Base-by-base conservation (phyloP, 2,113 vertebrate species). In the Pseudorasbora parva region DNA sequence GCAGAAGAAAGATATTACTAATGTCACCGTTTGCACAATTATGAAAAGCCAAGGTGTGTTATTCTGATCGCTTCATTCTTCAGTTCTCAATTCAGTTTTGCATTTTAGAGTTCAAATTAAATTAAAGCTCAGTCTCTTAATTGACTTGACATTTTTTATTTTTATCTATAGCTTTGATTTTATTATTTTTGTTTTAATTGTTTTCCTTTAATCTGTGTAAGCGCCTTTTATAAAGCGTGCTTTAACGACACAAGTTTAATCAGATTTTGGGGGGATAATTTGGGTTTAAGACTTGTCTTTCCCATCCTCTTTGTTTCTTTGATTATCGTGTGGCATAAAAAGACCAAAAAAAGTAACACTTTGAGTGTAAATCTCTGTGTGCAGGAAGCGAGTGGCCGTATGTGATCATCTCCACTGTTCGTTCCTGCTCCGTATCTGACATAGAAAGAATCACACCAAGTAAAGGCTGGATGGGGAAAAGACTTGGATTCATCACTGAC, bases 371-470 rank as follows among this genome's bases (percentile, higher is more conserved):
- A 41, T 25, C 17, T 57, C 72, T 69, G 88, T 73, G 83, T 87
- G 4, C 84, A 98, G 97, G 97, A 79, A 97, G 97, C 0, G 96
- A 98, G 85, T 98, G 97, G 97, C 94, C 88, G 19, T 98, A 97
- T 0, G 95, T 97, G 75, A 94, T 98, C 73, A 33, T 97, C n/a
- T 96, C 96, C 0, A 95, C 94, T 0, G 96, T 98, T 5, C 95
- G 96, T 15, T 96, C 97, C 15, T 90, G 94, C 69, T 79, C 93
- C 0, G 87, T 30, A 0, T 27, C 88, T 0, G 93, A 94, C 30
- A 89, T 96, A 0, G 88, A 93, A 2, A 59, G 0, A 0, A 88
- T 89, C 3, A 93, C 94, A 0, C 1, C 1, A 54, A 62, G 30
- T 57, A 88, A 91, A 77, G 83, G 88, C 47, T 98, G 96, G 96